Conservation (phyloP, 1,140 invertebrate genomes). For the Chrysomallon squamiferum region DNA sequence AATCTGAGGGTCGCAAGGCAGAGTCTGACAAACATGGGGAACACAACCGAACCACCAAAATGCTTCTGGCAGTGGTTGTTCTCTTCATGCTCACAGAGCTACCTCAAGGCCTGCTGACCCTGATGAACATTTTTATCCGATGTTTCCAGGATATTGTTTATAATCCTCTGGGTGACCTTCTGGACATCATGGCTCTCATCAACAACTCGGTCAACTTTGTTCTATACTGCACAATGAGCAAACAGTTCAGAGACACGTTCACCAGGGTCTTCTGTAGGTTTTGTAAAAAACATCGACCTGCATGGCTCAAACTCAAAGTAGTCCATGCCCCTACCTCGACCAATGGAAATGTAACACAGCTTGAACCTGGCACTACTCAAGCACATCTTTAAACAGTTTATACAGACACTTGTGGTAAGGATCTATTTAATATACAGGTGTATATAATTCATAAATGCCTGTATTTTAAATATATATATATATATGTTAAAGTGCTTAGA, state of each 20-base stretch:
- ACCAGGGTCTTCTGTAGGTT: conserved; percentile 52
- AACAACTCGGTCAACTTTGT: conserved; percentile 94
- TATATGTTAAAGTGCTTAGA: no score
- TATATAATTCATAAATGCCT: no score
- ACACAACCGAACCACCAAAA: conserved; percentile 86
- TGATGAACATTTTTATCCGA: conserved; percentile 37
- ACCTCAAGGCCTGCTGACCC: conserved; percentile 68
- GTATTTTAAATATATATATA: no score
- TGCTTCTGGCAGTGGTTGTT: conserved; percentile 86
- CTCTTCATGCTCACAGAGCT: conserved; percentile 88
- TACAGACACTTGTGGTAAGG: no score
- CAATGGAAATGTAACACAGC: background rate
- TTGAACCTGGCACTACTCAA: background rate
- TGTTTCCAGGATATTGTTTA: conserved; percentile 60
- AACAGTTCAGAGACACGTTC: conserved; percentile 90
- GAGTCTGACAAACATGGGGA: conserved; percentile 58
- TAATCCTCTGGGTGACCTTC: conserved; percentile 79
- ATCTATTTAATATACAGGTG: no score
- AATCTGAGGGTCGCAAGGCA: conserved; percentile 52
- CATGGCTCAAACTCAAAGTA: conserved; percentile 43
- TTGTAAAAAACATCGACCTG: conserved; percentile 37
- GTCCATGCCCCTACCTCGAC: conserved; percentile 8
- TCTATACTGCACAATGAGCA: conserved; percentile 91
- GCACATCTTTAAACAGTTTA: background rate
- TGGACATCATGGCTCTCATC: conserved; percentile 88